These are phyloP conservation scores for Thomomys bottae DNA, from an alignment of 2,113 vertebrate genomes.

Conservation along the genomic window DNA sequence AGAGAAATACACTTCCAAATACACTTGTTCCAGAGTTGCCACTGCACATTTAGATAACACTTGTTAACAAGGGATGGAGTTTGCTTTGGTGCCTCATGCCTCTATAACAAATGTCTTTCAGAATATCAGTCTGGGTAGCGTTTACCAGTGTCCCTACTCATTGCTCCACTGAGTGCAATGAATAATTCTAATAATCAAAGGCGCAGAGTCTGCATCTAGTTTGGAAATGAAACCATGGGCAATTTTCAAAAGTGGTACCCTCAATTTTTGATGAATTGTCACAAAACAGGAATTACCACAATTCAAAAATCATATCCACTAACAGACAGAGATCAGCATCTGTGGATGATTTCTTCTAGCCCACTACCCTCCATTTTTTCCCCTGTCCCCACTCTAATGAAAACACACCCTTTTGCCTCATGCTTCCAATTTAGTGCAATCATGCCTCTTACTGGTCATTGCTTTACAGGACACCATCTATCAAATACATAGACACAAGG, in stretches of 20 bases:
- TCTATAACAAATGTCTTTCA: slow-evolving; percentile 42
- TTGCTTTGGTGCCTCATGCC: slow-evolving; percentile 62
- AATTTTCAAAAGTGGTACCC: slow-evolving; percentile 83
- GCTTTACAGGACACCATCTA: slow-evolving; percentile 87
- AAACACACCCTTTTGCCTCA: slow-evolving; percentile 84
- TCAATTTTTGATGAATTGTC: slow-evolving; percentile 88
- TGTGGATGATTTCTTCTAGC: slow-evolving; percentile 85
- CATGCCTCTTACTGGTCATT: slow-evolving; percentile 89
- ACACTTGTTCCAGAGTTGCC: slow-evolving; percentile 60
- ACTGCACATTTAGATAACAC: slow-evolving; percentile 70
- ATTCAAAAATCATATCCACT: slow-evolving; percentile 84
- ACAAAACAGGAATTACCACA: slow-evolving; percentile 86
- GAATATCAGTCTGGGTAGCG: slow-evolving; percentile 4
- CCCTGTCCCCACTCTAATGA: slow-evolving; percentile 74
- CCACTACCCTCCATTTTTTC: slow-evolving; percentile 70
- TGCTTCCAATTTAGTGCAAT: slow-evolving; percentile 90
- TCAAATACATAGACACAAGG: slow-evolving; percentile 82
- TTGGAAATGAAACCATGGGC: slow-evolving; percentile 79
- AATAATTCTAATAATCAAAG: slow-evolving; percentile 79
- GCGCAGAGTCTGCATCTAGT: slow-evolving; percentile 72
- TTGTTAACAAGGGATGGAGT: slow-evolving; percentile 65
- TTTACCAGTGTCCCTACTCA: slow-evolving; percentile 62
- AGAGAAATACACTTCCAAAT: slow-evolving; percentile 74
- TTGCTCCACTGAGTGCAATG: slow-evolving; percentile 67
- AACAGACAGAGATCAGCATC: slow-evolving; percentile 83